phyloP scores from a whole-genome alignment of 2,113 vertebrate species.

The Uropsilus gracilis region DNA sequence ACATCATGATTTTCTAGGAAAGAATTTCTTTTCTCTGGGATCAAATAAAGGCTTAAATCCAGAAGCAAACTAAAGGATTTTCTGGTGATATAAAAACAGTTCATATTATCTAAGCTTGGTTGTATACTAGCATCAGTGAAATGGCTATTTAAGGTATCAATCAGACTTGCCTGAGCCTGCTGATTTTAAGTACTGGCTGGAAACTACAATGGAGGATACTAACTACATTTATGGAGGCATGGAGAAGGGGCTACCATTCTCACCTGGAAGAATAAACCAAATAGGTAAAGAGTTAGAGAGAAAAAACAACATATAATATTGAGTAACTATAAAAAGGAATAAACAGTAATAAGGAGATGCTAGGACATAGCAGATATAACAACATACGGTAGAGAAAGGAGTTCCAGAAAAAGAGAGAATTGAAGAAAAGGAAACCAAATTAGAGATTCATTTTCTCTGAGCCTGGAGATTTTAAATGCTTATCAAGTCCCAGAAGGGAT shows the following conservation, averaged over 20 bases:
- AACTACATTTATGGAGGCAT: not conserved
- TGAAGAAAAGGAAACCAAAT: not conserved
- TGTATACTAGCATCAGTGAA: not conserved
- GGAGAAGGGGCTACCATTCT: not conserved
- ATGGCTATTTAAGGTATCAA: not conserved
- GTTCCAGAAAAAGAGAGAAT: not conserved
- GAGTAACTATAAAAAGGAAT: not conserved
- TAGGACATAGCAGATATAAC: not conserved
- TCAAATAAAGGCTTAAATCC: not conserved
- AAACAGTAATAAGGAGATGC: not conserved
- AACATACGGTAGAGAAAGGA: not conserved
- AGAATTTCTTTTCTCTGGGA: not conserved
- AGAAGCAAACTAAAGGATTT: not conserved
- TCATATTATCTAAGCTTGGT: not conserved
- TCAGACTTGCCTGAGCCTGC: rapidly evolving
- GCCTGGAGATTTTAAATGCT: not conserved
- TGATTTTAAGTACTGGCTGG: not conserved
- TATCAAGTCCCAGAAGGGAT: not conserved
- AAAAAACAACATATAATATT: not conserved
- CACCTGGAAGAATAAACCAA: not conserved
- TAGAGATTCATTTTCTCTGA: not conserved
- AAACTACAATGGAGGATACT: rapidly evolving
- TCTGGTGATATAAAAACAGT: not conserved
- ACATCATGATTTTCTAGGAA: not conserved
- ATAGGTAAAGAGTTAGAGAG: not conserved